Conservation (phyloP, 1,140 invertebrate species). For the Microplitis mediator region DNA sequence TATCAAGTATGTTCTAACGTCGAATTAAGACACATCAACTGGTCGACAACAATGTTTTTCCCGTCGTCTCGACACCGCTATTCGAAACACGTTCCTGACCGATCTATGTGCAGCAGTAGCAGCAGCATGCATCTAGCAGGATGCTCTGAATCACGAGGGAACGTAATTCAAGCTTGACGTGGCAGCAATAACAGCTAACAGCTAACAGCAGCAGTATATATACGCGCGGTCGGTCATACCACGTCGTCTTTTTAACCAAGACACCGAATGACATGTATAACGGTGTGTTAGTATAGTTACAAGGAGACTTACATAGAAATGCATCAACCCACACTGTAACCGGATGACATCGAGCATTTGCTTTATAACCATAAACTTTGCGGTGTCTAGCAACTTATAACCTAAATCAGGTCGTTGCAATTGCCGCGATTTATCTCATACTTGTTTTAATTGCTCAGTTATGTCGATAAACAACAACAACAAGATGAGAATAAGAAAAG, state of each 20-base stretch:
- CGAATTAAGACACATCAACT: constrained; percentile 29
- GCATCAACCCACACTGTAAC: neutral
- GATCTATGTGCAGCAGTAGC: neutral
- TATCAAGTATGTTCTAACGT: constrained; percentile 18
- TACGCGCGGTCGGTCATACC: too few relatives aligned
- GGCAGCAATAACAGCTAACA: neutral
- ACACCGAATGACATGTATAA: constrained; percentile 3
- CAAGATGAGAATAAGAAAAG: neutral
- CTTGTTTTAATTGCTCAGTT: constrained; percentile 7
- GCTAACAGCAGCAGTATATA: neutral
- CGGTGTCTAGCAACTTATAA: neutral
- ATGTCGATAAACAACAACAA: neutral
- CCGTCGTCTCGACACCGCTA: constrained; percentile 20
- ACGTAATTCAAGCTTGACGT: constrained; percentile 25
- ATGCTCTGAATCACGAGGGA: constrained; percentile 23
- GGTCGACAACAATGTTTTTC: constrained; percentile 15
- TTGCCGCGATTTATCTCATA: neutral
- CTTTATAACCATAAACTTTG: neutral
- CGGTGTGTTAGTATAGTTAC: constrained; percentile 1
- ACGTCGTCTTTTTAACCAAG: too few relatives aligned
- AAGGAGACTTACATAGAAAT: neutral
- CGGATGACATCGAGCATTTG: neutral
- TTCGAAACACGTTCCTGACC: constrained; percentile 26
- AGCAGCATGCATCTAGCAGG: neutral
- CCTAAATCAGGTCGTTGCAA: neutral